Evolutionary conservation across 2,888 invertebrate species (phyloP).

Genomic region (Dicroscelio sp.): DNA sequence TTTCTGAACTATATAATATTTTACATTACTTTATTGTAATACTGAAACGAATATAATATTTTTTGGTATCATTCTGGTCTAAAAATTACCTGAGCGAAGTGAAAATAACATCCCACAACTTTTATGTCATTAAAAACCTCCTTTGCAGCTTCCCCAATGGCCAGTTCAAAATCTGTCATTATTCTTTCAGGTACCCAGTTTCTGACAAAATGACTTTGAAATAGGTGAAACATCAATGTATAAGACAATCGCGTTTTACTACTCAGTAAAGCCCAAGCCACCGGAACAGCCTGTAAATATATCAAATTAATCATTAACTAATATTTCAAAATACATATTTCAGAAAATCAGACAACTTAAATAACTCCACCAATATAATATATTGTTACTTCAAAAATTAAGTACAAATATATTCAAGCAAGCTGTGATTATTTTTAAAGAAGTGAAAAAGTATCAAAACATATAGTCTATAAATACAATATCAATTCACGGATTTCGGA

Average conservation of each 20-base stretch:
- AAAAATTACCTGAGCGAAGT: not conserved
- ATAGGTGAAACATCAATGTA: not conserved
- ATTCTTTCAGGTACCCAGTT: not conserved
- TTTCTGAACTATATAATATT: too few species aligned
- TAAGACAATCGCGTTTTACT: not conserved
- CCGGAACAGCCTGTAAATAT: not conserved
- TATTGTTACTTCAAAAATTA: too few species aligned
- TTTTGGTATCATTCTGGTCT: too few species aligned
- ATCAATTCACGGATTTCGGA: too few species aligned
- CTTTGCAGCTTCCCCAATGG: not conserved
- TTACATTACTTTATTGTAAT: too few species aligned
- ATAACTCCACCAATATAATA: too few species aligned
- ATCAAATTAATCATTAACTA: not conserved
- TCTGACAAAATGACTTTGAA: not conserved
- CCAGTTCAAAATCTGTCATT: not conserved
- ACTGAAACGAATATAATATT: too few species aligned
- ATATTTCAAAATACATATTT: constrained; percentile 34
- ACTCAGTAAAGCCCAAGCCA: not conserved
- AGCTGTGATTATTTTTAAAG: too few species aligned
- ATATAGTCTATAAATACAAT: too few species aligned
- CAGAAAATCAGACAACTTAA: too few species aligned
- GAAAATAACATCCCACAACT: not conserved
- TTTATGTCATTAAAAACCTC: not conserved
- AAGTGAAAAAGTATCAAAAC: too few species aligned
- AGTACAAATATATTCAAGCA: too few species aligned